Percentiles rank a stretch among this genome's conserved stretches.
Conservation (phyloP, 2,888 invertebrate species). For the Balanococcus diminutus region DNA sequence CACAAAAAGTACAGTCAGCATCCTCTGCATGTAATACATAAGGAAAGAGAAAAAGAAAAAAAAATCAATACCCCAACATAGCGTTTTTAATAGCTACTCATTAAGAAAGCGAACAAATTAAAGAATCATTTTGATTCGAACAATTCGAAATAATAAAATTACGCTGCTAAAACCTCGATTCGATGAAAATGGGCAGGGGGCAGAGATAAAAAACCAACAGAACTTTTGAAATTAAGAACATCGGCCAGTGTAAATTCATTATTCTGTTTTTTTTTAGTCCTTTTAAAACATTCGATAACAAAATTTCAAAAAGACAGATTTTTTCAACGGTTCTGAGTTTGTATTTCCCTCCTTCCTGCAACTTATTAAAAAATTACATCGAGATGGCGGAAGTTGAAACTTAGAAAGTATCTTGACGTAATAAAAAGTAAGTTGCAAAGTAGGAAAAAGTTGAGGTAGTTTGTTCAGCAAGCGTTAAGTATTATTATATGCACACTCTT, state of each 20-base stretch:
- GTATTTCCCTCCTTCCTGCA: neutral
- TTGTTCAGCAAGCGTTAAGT: neutral
- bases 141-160: conserved; percentile 10
- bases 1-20: neutral
- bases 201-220: neutral
- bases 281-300: neutral
- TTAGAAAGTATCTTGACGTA: conserved; percentile 1
- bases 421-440: conserved; percentile 23
- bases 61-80: neutral
- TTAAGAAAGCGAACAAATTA: conserved; percentile 28
- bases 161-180: neutral
- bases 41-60: neutral
- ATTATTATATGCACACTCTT: conserved; percentile 13
- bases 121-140: conserved; percentile 31
- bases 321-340: neutral
- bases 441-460: conserved; percentile 11
- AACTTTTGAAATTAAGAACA: neutral
- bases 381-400: neutral
- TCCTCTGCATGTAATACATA: neutral
- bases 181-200: neutral
- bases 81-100: conserved; percentile 8
- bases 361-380: conserved; percentile 7
- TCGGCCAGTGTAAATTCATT: conserved; percentile 26
- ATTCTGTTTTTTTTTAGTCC: conserved; percentile 18
- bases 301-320: neutral